Conservation (phyloP, 2,797 vertebrate species). For the Helarctos malayanus region DNA sequence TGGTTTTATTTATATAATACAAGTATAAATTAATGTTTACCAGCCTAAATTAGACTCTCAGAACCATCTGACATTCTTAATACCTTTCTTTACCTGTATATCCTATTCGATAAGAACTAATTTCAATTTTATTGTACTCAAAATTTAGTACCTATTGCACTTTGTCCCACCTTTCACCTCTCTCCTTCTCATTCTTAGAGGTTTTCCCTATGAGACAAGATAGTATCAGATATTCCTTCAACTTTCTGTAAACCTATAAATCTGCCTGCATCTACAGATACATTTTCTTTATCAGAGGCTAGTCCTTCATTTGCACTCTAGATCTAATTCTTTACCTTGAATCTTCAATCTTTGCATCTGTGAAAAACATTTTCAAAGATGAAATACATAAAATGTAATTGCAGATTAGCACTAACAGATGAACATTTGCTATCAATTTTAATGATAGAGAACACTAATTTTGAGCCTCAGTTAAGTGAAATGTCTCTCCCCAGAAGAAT, state of each 20-base stretch:
- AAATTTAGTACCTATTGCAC: background rate
- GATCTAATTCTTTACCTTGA: background rate
- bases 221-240: background rate
- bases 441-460: slow-evolving; percentile 23
- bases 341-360: background rate
- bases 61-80: background rate
- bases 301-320: background rate
- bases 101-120: background rate
- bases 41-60: background rate
- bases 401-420: slow-evolving; percentile 29
- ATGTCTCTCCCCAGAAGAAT: background rate
- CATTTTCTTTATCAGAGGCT: slow-evolving; percentile 11
- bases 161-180: background rate
- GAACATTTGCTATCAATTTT: slow-evolving; percentile 52
- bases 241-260: slow-evolving; percentile 9
- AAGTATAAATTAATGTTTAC: slow-evolving; percentile 3
- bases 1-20: slow-evolving; percentile 13
- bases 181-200: background rate
- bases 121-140: slow-evolving; percentile 3
- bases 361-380: slow-evolving; percentile 49
- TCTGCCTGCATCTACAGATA: background rate
- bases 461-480: background rate
- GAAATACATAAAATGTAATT: slow-evolving; percentile 42
- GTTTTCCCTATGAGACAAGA: background rate
- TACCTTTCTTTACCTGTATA: slow-evolving; percentile 10